A percentile compares a stretch with the other conserved stretches of the same genome.
Conservation (phyloP, 2,797 vertebrate species). For the Aldrovandia affinis region DNA sequence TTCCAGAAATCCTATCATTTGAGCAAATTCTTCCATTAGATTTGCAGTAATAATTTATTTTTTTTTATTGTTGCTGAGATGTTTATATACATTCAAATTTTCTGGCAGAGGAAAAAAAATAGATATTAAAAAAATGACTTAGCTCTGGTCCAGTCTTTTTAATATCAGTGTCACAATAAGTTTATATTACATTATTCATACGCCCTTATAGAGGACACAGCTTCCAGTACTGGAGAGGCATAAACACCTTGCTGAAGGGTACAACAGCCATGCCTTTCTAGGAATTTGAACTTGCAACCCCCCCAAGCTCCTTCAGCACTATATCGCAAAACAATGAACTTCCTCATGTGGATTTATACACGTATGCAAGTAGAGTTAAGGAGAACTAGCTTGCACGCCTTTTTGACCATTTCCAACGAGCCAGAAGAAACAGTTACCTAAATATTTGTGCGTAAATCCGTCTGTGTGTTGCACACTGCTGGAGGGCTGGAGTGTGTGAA, state of each 20-base stretch:
- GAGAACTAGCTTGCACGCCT: background rate
- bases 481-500: slow-evolving; percentile 38
- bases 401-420: background rate
- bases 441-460: background rate
- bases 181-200: slow-evolving; percentile 10
- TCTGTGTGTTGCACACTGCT: background rate
- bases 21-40: background rate
- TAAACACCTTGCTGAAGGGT: background rate
- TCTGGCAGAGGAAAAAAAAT: background rate
- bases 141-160: background rate
- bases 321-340: background rate
- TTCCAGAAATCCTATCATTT: background rate
- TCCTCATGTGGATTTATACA: background rate
- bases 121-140: background rate
- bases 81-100: background rate
- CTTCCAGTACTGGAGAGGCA: background rate
- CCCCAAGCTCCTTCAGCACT: background rate
- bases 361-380: background rate
- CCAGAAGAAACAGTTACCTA: background rate
- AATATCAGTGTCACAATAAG: background rate
- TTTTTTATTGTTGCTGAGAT: too few species aligned
- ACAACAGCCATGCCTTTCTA: background rate
- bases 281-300: background rate
- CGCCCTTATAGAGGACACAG: background rate
- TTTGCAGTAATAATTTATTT: background rate